Base-by-base conservation (phyloP, 2,888 invertebrate genomes). In the Trichacis sp. region DNA sequence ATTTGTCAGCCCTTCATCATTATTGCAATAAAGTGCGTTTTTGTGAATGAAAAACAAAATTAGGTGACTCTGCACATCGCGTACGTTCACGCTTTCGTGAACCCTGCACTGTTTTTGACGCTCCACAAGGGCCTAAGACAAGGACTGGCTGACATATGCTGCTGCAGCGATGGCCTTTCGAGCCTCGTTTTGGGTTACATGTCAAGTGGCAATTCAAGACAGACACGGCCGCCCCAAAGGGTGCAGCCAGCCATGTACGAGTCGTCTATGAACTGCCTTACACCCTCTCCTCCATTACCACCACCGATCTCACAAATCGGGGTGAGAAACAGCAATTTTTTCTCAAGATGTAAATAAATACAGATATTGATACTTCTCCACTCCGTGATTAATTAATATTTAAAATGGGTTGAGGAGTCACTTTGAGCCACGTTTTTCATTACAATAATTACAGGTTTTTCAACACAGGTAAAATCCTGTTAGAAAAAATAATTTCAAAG, bases 41-140 rank as follows among this genome's bases (percentile, higher is more conserved):
- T n/a, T n/a, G n/a, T 24, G 24, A 24, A 24, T 24, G 24, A 24
- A 8, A 6, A 33, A 11, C n/a, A 3, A 9, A n/a, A n/a, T 50
- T 88, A 93, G 92, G 92, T 94, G 76, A 93, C 93, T 50, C 88
- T 94, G 74, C 93, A 94, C 88, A 93, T 94, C 85, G 93, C 94
- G 71, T 93, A 93, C 86, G 91, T 93, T 70, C 94, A 94, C 85
- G 93, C 94, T 30, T 93, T 93, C 75, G 92, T 93, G 72, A 94
- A 94, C 81, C 94, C 94, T 1, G 89, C 92, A 33, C 87, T 94
- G 70, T 93, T 94, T 85, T 88, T 94, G 83, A 90, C 91, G 49
- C 86, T 94, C 56, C 93, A 94, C 80, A 89, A 91, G 29, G 93
- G 93, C 1, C 86, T 93, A 64, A 55, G 93, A 14, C 87, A 90